Conservation (phyloP, 1,140 invertebrate species). For the Mylabris phalerata region DNA sequence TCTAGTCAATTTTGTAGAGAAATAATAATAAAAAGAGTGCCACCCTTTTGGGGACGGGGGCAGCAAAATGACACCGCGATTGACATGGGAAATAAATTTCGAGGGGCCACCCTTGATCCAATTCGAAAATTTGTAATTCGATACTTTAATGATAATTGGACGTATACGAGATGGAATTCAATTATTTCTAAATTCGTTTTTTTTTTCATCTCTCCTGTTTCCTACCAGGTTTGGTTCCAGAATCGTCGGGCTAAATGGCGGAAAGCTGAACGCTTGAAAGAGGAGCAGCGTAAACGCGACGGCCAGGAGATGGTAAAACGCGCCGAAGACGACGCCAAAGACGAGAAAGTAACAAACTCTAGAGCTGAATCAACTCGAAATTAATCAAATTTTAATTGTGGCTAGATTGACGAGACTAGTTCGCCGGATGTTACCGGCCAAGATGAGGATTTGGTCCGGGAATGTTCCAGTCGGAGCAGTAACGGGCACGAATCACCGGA, state of each 20-base stretch:
- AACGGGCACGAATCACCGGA: conserved; percentile 33
- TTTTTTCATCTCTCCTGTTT: conserved; percentile 19
- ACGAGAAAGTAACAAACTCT: conserved; percentile 40
- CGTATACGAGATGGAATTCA: not conserved
- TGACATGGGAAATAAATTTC: conserved; percentile 13
- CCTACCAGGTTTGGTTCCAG: conserved; percentile 85
- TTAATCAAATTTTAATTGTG: no score
- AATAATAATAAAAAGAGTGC: conserved; percentile 12
- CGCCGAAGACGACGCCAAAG: conserved; percentile 44
- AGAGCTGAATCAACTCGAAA: not conserved
- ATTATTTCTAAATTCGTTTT: conserved; percentile 5
- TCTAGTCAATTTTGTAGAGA: no score
- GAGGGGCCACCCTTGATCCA: conserved; percentile 1
- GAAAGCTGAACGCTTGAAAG: conserved; percentile 83
- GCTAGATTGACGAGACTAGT: conserved; percentile 7
- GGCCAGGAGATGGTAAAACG: conserved; percentile 56
- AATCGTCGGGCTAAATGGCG: conserved; percentile 90
- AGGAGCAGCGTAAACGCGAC: conserved; percentile 79
- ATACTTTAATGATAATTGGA: conserved; percentile 8
- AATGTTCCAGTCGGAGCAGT: conserved; percentile 36
- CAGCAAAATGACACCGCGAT: conserved; percentile 11
- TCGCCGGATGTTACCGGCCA: conserved; percentile 28
- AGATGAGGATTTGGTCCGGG: conserved; percentile 30
- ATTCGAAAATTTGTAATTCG: conserved; percentile 8
- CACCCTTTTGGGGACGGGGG: not conserved